These are phyloP conservation scores for Stramonita haemastoma DNA, from an alignment of 2,888 invertebrate genomes.

Conservation along the genomic window DNA sequence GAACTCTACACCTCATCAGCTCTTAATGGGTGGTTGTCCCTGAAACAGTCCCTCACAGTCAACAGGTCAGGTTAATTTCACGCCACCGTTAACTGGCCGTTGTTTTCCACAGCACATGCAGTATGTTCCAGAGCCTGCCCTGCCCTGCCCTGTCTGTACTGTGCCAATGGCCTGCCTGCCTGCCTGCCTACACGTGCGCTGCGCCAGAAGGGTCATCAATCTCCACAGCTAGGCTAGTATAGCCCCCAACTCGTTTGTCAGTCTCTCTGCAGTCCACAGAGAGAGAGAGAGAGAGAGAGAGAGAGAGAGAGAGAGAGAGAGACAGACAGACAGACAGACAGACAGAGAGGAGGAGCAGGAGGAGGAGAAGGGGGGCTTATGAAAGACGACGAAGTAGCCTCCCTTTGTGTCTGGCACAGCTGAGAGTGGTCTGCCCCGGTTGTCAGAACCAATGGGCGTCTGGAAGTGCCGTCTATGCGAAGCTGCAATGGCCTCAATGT, in stretches of 20 bases:
- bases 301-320: neutral
- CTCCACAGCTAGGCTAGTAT: neutral
- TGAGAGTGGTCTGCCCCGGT: slow-evolving; percentile 18
- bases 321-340: neutral
- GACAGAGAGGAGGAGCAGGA: neutral
- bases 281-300: neutral
- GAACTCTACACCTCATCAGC: no score
- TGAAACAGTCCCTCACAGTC: no score
- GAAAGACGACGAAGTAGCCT: slow-evolving; percentile 3
- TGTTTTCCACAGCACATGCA: neutral
- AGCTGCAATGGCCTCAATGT: neutral
- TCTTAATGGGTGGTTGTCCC: no score
- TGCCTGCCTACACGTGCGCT: neutral
- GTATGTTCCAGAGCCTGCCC: neutral
- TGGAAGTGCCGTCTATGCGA: neutral
- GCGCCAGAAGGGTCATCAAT: neutral
- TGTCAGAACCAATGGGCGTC: slow-evolving; percentile 45
- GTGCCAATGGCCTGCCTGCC: neutral
- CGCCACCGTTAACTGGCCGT: no score
- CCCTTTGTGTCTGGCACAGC: slow-evolving; percentile 22
- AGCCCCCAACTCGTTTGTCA: slow-evolving; percentile 18
- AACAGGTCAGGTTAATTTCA: no score
- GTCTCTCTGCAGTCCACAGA: neutral
- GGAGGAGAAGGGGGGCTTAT: neutral
- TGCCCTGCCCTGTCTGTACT: no score